phyloP scores from a whole-genome alignment of 2,797 vertebrate species.

The Xenentodon cancila region DNA sequence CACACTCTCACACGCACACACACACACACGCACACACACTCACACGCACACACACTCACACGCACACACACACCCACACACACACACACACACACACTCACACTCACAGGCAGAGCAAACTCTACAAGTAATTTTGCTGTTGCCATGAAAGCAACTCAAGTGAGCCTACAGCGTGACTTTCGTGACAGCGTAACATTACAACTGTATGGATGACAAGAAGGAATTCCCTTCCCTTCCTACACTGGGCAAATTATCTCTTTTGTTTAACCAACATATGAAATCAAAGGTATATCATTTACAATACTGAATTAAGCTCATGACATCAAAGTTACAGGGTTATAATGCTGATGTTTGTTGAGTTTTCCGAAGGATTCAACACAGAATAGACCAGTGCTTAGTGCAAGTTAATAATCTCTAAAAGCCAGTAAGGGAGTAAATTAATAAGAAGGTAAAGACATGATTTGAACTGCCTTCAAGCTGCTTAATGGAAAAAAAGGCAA shows the following conservation, averaged over 20 bases:
- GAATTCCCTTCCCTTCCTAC: background rate
- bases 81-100: no score
- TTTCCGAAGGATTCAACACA: background rate
- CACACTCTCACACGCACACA: background rate
- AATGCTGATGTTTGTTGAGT: background rate
- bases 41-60: no score
- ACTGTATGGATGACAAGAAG: conserved; percentile 11
- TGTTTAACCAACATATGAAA: background rate
- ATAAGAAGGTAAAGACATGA: background rate
- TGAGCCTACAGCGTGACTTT: conserved; percentile 56
- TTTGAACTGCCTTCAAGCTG: background rate
- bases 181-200: conserved; percentile 27
- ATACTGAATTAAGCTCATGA: background rate
- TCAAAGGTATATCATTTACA: background rate
- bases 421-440: background rate
- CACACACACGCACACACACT: conserved; percentile 6
- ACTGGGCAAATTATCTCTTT: background rate
- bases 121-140: conserved; percentile 70
- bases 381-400: no score
- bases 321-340: background rate
- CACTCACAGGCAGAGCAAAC: background rate
- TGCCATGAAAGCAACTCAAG: conserved; percentile 70
- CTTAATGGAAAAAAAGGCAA: no score
- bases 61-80: no score
- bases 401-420: background rate